Evolutionary conservation across 53 echinoderm and acorn worm genomes (phyloP), one percentile per base, ranked within the genome.

Genomic region (Patiria pectinifera): DNA sequence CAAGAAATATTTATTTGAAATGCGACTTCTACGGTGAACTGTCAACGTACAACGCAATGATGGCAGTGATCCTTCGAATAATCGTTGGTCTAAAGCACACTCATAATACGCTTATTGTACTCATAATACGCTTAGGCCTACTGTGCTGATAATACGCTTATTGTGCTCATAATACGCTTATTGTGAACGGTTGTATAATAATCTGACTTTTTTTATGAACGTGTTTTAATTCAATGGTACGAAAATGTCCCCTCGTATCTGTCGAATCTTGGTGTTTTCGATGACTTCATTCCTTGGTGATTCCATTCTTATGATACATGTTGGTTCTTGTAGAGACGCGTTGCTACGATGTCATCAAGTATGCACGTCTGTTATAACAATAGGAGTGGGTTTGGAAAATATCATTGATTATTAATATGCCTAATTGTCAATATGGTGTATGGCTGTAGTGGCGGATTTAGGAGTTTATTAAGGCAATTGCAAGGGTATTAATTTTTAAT

Each of bases 331-430:
- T 92, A 92, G 77, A 62, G 14, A 25, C 92, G 84, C 15, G 92
- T 92, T 21, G 76, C 76, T 69, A 86, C 86, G 43, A 92, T 15
- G 45, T 92, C 92, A 23, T 84, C 92, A 15, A 85, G n/a, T 44
- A 24, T 60, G 25, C 76, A 86, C 18, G 92, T 92, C 92, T 92
- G 86, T 16, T 63, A 69, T 25, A 6, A 80, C 3, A 60, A 11
- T 0, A 60, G 12, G 12, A 16, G 19, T 66, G 12, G 53, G 69
- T 18, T 21, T 23, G 11, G 24, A 74, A 10, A 24, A 26, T 59
- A 83, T 4, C 44, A 8, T 60, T 2, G 0, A 12, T 24, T 24
- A 3, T 60, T 3, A 26, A 83, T 4, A 13, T 0, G 53, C 53
- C 8, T 6, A 8, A 82, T 3, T 21, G 16, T 22, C 19, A 19